These are phyloP conservation scores for Mesembrinibis cayennensis DNA, from an alignment of 2,113 vertebrate genomes.

Conservation along the genomic window DNA sequence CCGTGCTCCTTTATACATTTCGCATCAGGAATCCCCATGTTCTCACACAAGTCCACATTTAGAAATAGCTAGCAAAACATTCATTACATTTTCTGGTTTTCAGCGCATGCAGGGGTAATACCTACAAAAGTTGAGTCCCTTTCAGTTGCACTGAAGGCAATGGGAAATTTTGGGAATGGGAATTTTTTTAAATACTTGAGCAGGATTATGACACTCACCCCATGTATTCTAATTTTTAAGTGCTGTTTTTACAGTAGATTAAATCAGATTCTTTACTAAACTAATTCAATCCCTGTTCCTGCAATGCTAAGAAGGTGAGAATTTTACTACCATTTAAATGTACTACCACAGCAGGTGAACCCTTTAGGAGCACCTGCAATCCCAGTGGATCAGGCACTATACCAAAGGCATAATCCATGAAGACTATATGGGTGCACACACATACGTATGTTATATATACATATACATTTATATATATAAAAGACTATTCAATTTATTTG, in stretches of 20 bases:
- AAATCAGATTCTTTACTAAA: neutral
- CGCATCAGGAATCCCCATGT: neutral
- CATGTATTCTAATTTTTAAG: neutral
- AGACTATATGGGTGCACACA: neutral
- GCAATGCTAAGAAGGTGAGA: neutral
- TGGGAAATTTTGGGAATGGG: too few species aligned
- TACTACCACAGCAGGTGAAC: neutral
- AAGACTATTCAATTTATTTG: neutral
- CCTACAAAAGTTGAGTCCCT: neutral
- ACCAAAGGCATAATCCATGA: neutral
- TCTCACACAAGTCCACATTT: neutral
- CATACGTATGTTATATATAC: neutral
- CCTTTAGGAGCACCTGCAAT: neutral
- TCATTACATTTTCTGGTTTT: neutral
- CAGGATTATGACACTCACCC: neutral
- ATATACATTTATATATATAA: neutral
- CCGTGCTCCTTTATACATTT: neutral
- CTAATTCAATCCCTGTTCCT: neutral
- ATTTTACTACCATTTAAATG: neutral
- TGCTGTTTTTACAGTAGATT: neutral
- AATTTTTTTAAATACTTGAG: neutral
- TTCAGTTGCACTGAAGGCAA: neutral
- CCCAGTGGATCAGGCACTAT: neutral
- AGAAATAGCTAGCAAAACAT: neutral
- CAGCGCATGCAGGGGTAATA: neutral